Base-by-base conservation (phyloP, 2,797 vertebrate genomes). In the Hoplostethus atlanticus region DNA sequence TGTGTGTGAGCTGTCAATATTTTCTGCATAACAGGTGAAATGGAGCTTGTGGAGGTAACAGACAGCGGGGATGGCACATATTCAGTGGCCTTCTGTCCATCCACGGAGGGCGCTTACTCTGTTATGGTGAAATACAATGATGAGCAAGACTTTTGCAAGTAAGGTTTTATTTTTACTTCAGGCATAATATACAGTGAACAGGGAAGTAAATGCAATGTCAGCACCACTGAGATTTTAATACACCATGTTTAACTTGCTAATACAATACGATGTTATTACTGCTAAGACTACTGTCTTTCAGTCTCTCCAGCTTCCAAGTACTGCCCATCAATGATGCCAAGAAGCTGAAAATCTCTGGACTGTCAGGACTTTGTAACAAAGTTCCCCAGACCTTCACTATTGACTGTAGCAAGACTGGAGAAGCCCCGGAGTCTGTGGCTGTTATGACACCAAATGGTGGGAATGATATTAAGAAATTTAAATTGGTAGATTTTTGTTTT, bases 41-140 rank as follows among this genome's bases (percentile, higher is more conserved):
- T 93, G 0, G 94, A 95, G 71, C 93, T 91, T 0, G 89, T 94
- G 36, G 93, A 95, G 59, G 88, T 95, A 2, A 88, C 88, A 3
- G 93, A 42, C 25, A 72, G 62, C 36, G 51, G 60, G 7, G 54
- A 68, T 31, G 55, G 46, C 7, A 93, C 92, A 0, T 94, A 89
- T 77, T 93, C 92, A 0, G 93, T 94, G 1, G 93, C 51, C 57
- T 25, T 46, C 25, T 50, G 34, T 34, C 34, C 34, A 34, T 5
- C 34, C 34, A 21, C 53, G 30, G 30, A 62, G 8, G 52, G 64
- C 12, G 55, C 36, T 68, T 44, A 62, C 44, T 48, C 38, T 0
- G 4, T 46, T 11, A 46, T 46, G 44, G 34, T 34, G 34, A 34
- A 4, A 34, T 34, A 34, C 34, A 4, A 6, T 34, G 34, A 34